A percentile compares a stretch with the other conserved stretches of the same genome.
Evolutionary conservation across 92 coral and sea anemone genomes (phyloP).

Genomic region (Epizoanthus scotinus): DNA sequence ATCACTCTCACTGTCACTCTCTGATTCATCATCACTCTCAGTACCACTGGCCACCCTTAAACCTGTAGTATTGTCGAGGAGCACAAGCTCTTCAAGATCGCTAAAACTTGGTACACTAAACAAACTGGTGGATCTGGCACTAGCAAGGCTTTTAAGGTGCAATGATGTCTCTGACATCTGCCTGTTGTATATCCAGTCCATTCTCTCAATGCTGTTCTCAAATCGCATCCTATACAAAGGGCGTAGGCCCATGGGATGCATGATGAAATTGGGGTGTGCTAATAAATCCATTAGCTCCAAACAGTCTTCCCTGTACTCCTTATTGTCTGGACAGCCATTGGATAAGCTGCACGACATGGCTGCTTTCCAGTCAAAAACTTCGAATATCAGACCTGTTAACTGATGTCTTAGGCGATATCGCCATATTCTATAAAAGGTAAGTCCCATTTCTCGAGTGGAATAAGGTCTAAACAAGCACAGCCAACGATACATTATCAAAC

Average conservation of each 20-base stretch:
- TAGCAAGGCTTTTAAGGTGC: constrained; percentile 45
- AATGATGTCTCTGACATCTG: constrained; percentile 66
- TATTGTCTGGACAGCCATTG: constrained; percentile 78
- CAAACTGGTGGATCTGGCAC: constrained; percentile 56
- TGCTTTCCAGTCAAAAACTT: constrained; percentile 96
- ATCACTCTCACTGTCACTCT: constrained; percentile 84
- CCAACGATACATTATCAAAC: constrained; percentile 92
- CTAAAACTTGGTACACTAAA: constrained; percentile 33
- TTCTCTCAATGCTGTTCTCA: constrained; percentile 36
- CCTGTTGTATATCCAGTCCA: constrained; percentile 58
- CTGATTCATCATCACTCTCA: constrained; percentile 88
- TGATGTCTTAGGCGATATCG: constrained; percentile 85
- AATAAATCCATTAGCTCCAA: constrained; percentile 76
- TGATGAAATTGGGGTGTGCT: constrained; percentile 87
- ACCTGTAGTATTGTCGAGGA: constrained; percentile 29
- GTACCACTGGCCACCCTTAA: constrained; percentile 63
- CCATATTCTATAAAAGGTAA: constrained; percentile 96
- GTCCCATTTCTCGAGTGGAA: constrained; percentile 79
- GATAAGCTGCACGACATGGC: constrained; percentile 94
- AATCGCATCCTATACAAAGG: constrained; percentile 34
- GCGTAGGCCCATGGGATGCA: constrained; percentile 89
- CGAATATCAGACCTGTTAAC: constrained; percentile 81
- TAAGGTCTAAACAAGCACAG: constrained; percentile 71
- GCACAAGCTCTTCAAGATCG: constrained; percentile 44
- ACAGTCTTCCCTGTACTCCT: constrained; percentile 76